Base-by-base conservation (phyloP, 2,888 invertebrate genomes). In the Leptothorax acervorum region DNA sequence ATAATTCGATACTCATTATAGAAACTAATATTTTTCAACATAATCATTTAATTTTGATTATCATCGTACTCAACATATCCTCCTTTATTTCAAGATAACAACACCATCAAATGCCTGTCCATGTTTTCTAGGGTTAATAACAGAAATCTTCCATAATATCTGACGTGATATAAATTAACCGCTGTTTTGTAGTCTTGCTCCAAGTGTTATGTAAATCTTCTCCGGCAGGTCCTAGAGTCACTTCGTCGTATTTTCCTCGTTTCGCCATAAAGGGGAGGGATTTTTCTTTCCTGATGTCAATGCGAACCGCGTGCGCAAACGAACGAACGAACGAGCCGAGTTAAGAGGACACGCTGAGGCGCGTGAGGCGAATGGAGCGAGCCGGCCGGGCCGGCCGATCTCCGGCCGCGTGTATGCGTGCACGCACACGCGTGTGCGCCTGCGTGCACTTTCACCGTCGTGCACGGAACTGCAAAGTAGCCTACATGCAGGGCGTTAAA, bases 401-500 rank as follows among this genome's bases (percentile, higher is more conserved):
- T 35, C 18, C 15, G 4, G 9, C 28, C 28, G 66, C 31, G 39
- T 60, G 62, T 78, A 85, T 83, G 79, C 79, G 70, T 83, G 73
- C 57, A 60, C 71, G 73, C 57, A 68, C 73, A 60, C 83, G 71
- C 87, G 68, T 66, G 65, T 55, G 74, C 83, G 87, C 87, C 86
- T 89, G 90, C 87, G 86, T 90, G 89, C 87, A 90, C 90, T 92
- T 91, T 92, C 92, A 91, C 91, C 91, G 89, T 89, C 89, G 85
- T 86, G 87, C 89, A 89, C 88, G 87, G 86, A 89, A 90, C 87
- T 90, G 89, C 89, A 90, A 90, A 90, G 90, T 89, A 90, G 90
- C 90, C 90, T 90, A 88, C 87, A 88, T 86, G 87, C 90, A 86
- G 92, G 90, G 89, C 90, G 91, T 92, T 91, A 91, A 91, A 92